Percentiles rank a stretch among this genome's conserved stretches.
phyloP scores from a whole-genome alignment of 2,797 vertebrate species.

The Poeciliopsis gracilis region DNA sequence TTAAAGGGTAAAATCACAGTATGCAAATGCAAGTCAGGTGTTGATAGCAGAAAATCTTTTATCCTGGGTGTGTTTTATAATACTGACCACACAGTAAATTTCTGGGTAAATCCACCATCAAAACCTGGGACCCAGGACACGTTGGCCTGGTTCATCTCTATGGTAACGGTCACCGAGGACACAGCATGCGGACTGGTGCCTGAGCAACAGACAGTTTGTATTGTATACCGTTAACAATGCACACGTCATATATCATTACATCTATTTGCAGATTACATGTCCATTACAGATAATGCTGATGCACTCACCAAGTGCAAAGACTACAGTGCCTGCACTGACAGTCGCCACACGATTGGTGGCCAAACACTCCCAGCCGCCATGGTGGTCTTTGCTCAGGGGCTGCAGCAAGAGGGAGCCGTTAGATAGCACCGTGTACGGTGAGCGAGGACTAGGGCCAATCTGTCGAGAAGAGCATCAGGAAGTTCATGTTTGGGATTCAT shows the following conservation, averaged over 20 bases:
- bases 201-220: slow-evolving; percentile 46
- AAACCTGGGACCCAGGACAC: slow-evolving; percentile 94
- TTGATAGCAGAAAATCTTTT: background rate
- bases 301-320: slow-evolving; percentile 90
- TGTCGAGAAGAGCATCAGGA: slow-evolving; percentile 51
- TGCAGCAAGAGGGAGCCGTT: slow-evolving; percentile 89
- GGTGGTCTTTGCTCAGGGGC: slow-evolving; percentile 90
- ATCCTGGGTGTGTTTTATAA: background rate
- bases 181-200: slow-evolving; percentile 93
- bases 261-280: background rate
- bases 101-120: slow-evolving; percentile 94
- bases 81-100: slow-evolving; percentile 93
- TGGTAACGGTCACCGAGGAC: slow-evolving; percentile 82
- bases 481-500: slow-evolving; percentile 1
- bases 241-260: background rate
- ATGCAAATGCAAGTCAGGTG: background rate
- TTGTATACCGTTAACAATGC: background rate
- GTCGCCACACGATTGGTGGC: slow-evolving; percentile 89
- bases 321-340: slow-evolving; percentile 80
- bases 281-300: background rate
- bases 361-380: slow-evolving; percentile 90
- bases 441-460: slow-evolving; percentile 82
- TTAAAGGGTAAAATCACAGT: slow-evolving; percentile 18
- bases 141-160: slow-evolving; percentile 86
- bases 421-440: slow-evolving; percentile 75